Evolutionary conservation across 1,140 invertebrate genomes (phyloP).

Genomic region (Drosophila lowei): DNA sequence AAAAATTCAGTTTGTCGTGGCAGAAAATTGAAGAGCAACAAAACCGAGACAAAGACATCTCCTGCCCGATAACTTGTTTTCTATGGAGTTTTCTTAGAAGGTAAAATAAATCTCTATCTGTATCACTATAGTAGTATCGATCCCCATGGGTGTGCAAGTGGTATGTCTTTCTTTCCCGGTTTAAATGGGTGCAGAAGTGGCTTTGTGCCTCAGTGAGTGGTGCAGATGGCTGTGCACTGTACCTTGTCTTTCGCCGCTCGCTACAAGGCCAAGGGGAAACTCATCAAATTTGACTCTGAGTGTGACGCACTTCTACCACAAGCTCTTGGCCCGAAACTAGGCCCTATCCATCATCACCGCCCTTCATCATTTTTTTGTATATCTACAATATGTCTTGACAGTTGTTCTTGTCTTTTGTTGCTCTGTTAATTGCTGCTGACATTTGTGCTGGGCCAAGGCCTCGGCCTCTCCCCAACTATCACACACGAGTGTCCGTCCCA

Average conservation of each 20-base stretch:
- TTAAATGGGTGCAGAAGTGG: too few relatives aligned
- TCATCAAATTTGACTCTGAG: conserved; percentile 59
- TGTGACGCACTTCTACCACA: conserved; percentile 43
- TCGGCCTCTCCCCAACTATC: not conserved
- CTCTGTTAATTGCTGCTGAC: conserved; percentile 76
- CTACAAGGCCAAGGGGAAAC: conserved; percentile 75
- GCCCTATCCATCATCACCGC: not conserved
- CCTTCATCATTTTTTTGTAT: not conserved
- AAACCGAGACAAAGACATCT: too few relatives aligned
- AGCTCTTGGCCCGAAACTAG: conserved; percentile 11
- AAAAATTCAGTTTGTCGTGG: conserved; percentile 27
- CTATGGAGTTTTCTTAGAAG: too few relatives aligned
- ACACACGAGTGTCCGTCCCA: too few relatives aligned
- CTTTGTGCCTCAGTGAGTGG: too few relatives aligned
- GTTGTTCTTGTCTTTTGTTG: conserved; percentile 60
- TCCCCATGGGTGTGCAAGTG: too few relatives aligned
- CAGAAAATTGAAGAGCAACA: conserved; percentile 26
- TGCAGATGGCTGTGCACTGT: conserved; percentile 11
- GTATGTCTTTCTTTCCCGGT: too few relatives aligned
- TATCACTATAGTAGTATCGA: too few relatives aligned
- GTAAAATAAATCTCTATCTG: too few relatives aligned
- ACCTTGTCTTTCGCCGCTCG: conserved; percentile 58
- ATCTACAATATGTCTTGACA: conserved; percentile 45
- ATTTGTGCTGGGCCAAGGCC: conserved; percentile 40
- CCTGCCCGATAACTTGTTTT: too few relatives aligned